These are phyloP conservation scores for Drosophila atripex DNA, from an alignment of 2,888 invertebrate species.

Conservation along the genomic window DNA sequence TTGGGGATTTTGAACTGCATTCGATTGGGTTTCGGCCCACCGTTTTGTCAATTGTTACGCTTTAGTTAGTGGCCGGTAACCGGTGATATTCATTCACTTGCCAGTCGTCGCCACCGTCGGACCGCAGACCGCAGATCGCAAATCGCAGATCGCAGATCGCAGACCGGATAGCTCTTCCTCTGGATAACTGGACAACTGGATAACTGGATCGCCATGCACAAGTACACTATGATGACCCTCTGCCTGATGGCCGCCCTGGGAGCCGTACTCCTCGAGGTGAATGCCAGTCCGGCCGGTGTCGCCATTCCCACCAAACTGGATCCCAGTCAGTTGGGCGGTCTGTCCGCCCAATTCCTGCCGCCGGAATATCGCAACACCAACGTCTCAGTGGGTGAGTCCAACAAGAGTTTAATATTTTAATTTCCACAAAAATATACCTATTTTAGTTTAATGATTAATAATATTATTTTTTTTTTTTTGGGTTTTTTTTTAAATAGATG, in stretches of 20 bases:
- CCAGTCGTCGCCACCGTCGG: slow-evolving; percentile 24
- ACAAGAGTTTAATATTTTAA: too few species aligned
- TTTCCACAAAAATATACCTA: too few species aligned
- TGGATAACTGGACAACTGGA: too few species aligned
- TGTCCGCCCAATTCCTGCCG: slow-evolving; percentile 77
- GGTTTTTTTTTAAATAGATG: slow-evolving; percentile 82
- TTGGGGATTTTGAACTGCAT: background rate
- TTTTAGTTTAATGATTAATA: too few species aligned
- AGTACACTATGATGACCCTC: slow-evolving; percentile 54
- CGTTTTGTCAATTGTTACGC: slow-evolving; percentile 13
- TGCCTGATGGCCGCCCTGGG: slow-evolving; percentile 57
- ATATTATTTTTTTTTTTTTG: too few species aligned
- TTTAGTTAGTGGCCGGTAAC: slow-evolving; percentile 9
- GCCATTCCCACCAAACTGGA: slow-evolving; percentile 9
- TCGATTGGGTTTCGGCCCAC: slow-evolving; percentile 7
- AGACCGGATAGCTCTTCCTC: too few species aligned
- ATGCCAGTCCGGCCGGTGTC: slow-evolving; percentile 48
- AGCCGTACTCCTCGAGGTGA: slow-evolving; percentile 58
- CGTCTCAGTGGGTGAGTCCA: slow-evolving; percentile 75
- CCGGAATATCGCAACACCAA: slow-evolving; percentile 76
- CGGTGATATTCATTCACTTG: slow-evolving; percentile 24
- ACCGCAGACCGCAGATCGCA: too few species aligned
- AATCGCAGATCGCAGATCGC: too few species aligned
- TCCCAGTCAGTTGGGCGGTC: slow-evolving; percentile 64
- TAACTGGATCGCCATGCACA: slow-evolving; percentile 51